These are phyloP conservation scores for Accipiter cooperii DNA, from an alignment of 2,113 vertebrate genomes.

Conservation along the genomic window DNA sequence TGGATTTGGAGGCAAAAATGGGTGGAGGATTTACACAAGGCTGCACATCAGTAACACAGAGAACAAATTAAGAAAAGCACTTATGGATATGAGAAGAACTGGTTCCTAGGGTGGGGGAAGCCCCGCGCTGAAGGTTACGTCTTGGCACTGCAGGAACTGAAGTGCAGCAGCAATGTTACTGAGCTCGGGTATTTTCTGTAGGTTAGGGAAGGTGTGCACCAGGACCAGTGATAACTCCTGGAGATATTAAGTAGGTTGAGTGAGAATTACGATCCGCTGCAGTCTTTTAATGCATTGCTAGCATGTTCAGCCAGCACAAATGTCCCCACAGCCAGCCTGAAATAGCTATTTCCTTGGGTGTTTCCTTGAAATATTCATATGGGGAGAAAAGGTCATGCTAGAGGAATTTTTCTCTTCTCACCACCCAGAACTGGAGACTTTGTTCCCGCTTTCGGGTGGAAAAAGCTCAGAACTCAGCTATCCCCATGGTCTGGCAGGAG, in stretches of 20 bases:
- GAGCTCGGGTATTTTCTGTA: background rate
- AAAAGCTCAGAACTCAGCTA: background rate
- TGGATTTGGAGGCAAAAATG: background rate
- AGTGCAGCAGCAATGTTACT: background rate
- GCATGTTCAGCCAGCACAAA: background rate
- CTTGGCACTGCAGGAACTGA: background rate
- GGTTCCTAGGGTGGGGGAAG: background rate
- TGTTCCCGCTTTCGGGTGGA: background rate
- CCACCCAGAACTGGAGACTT: background rate
- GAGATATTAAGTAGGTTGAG: background rate
- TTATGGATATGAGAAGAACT: background rate
- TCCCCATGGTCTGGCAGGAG: background rate
- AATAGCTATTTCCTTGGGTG: background rate
- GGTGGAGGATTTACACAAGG: background rate
- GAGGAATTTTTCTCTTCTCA: background rate
- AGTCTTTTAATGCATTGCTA: background rate
- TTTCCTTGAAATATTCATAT: background rate
- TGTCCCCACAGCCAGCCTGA: background rate
- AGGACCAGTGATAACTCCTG: background rate
- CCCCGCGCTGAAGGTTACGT: fast-evolving
- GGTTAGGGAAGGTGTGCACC: background rate
- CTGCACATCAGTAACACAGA: background rate
- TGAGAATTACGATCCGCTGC: background rate
- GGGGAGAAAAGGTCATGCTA: background rate
- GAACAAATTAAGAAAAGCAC: background rate